Base-by-base conservation (phyloP, 2,888 invertebrate species). In the Cheilosia vernalis region DNA sequence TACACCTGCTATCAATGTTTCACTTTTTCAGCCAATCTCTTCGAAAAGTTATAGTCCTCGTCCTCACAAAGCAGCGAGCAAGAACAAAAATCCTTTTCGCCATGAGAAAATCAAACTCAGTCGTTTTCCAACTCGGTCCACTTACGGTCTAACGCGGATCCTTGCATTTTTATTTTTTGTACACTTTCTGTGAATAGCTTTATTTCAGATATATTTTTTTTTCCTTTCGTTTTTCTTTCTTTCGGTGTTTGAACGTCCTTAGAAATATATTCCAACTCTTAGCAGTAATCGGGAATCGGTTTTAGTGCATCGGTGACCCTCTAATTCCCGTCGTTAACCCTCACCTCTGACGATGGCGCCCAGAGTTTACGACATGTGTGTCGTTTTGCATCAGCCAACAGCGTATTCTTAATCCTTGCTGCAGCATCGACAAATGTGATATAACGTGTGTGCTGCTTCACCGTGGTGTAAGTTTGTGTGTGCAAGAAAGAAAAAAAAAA, bases 81-180 rank as follows among this genome's bases (percentile, higher is more conserved):
- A 3, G 37, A 67, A 55, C n/a, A 47, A 79, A 69, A 74, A 76
- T 84, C 84, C 80, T 84, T 84, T 70, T 66, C 53, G 60, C 60
- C 66, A 33, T 37, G 84, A 84, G 74, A 74, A 80, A 69, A 74
- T 76, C 74, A 63, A 44, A 76, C 76, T 84, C 84, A 84, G 84
- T 84, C 84, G 70, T 84, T 74, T 80, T 55, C 69, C 74, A 84
- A 84, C 83, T 74, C 73, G 83, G 83, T 74, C 58, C 79, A 73
- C 53, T 84, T 2, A 79, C 79, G 64, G 83, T 55, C 70, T 64
- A 51, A 58, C 15, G 60, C 74, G 53, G 49, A 64, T 74, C 80
- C 80, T 66, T 37, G 37, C 13, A 37, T 84, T 84, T 70, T 67
- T 70, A 63, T 58, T 67, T 63, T 51, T 60, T 73, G 44, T 55